Evolutionary conservation across 2,888 invertebrate genomes (phyloP).

Genomic region (Prenolepis imparis): DNA sequence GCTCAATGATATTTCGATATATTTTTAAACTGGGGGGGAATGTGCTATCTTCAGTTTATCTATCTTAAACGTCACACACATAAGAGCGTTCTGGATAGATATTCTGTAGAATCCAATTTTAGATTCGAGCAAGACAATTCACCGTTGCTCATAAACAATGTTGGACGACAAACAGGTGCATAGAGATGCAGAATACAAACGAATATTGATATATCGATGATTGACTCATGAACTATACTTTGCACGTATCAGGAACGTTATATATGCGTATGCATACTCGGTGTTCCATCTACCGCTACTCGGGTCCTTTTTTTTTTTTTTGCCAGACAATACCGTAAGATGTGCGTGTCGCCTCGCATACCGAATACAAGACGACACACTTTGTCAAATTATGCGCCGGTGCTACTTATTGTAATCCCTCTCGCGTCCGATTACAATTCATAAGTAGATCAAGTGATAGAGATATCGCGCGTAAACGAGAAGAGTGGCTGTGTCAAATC

Average conservation of each 20-base stretch:
- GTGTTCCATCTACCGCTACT: slow-evolving; percentile 77
- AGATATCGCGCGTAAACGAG: neutral
- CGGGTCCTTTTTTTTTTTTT: slow-evolving; percentile 72
- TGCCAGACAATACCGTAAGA: slow-evolving; percentile 71
- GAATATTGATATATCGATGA: slow-evolving; percentile 62
- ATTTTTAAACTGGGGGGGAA: too few species aligned
- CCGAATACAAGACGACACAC: slow-evolving; percentile 61
- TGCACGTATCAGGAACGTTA: slow-evolving; percentile 64
- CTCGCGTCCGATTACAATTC: slow-evolving; percentile 12
- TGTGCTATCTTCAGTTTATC: neutral
- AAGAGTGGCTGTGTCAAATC: neutral
- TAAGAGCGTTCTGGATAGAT: too few species aligned
- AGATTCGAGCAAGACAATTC: slow-evolving; percentile 9
- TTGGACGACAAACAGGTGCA: slow-evolving; percentile 7
- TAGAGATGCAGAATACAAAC: slow-evolving; percentile 20
- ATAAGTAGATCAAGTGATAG: neutral
- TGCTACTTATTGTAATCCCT: neutral
- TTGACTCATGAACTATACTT: slow-evolving; percentile 58
- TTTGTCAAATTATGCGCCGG: slow-evolving; percentile 30
- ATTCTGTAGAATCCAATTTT: slow-evolving; percentile 12
- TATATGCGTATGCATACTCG: slow-evolving; percentile 58
- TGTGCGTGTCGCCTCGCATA: slow-evolving; percentile 64
- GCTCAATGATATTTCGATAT: neutral
- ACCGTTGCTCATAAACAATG: slow-evolving; percentile 13
- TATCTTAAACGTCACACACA: neutral